phyloP scores from a whole-genome alignment of 2,888 invertebrate species.

The Ramazzottius varieornatus region DNA sequence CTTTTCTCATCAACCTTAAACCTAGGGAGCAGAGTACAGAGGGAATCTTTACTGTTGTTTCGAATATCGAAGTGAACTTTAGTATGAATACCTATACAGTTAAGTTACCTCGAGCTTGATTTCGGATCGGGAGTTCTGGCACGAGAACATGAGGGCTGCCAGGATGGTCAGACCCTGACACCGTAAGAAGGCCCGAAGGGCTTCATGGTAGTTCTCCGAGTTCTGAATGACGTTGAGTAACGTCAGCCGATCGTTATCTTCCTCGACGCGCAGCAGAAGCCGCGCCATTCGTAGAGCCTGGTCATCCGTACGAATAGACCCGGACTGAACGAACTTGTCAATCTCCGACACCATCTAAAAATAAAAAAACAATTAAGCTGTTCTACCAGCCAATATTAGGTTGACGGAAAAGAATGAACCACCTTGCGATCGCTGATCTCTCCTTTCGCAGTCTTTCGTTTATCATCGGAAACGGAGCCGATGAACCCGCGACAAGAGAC shows the following conservation, averaged over 20 bases:
- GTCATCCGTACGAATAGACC: background rate
- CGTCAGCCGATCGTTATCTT: background rate
- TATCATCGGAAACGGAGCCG: conserved; percentile 28
- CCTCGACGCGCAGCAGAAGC: conserved; percentile 1
- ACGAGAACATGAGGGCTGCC: background rate
- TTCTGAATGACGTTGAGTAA: background rate
- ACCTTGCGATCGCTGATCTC: conserved; percentile 2
- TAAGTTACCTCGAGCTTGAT: background rate
- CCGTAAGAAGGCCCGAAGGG: background rate
- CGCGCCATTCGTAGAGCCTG: background rate
- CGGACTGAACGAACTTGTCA: background rate
- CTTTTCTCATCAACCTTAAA: no score
- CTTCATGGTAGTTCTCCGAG: background rate
- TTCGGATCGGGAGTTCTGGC: background rate
- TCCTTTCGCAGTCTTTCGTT: background rate
- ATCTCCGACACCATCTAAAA: conserved; percentile 1
- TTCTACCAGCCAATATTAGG: no score
- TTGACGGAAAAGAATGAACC: no score
- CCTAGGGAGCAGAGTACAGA: no score
- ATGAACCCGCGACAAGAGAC: conserved; percentile 76
- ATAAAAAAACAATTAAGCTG: background rate
- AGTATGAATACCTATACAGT: no score
- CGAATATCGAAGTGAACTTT: no score
- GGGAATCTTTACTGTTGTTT: no score
- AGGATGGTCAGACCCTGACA: conserved; percentile 1